Base-by-base conservation (phyloP, 2,888 invertebrate genomes). In the Mylabris sibirica region DNA sequence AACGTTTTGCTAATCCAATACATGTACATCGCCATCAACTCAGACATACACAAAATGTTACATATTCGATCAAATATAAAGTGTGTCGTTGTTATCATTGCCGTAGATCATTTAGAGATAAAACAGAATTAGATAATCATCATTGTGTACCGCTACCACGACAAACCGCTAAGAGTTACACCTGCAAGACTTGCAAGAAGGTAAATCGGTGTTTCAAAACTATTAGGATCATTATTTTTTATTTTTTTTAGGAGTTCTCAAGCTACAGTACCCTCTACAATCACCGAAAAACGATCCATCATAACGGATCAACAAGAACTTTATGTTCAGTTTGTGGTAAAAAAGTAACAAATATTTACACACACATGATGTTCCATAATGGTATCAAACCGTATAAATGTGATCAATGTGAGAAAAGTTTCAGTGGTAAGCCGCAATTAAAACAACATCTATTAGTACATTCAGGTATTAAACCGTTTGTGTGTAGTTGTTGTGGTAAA, bases 401-500 rank as follows among this genome's bases (percentile, higher is more conserved):
- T 68, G 71, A 75, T 63, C 77, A 77, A 65, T 82, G 82, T 64
- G 75, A 74, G 20, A 82, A 81, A 69, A 53, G 76, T 38, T 82
- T 82, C 71, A 69, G 71, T n/a, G 75, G 74, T 44, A 77, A 77
- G 65, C 76, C 76, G 5, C 77, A 76, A 60, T 69, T 82, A 20
- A 71, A 71, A 24, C 80, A 80, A 62, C 81, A 82, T 72, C 41
- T 79, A 14, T 68, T 78, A 17, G 79, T 81, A 49, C 81, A 82
- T 75, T 79, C 78, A 4, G 80, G 80, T 9, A 61, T 79, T 11
- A 80, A 80, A 64, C 80, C 79, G 6, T 82, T 73, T 68, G 77
- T 79, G n/a, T 82, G 82, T 65, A 79, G 77, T 68, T 75, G 77
- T 53, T 82, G 82, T 67, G 78, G 77, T 9, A 81, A 81, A 75